Conservation (phyloP, 2,797 vertebrate species). For the Danio aesculapii region DNA sequence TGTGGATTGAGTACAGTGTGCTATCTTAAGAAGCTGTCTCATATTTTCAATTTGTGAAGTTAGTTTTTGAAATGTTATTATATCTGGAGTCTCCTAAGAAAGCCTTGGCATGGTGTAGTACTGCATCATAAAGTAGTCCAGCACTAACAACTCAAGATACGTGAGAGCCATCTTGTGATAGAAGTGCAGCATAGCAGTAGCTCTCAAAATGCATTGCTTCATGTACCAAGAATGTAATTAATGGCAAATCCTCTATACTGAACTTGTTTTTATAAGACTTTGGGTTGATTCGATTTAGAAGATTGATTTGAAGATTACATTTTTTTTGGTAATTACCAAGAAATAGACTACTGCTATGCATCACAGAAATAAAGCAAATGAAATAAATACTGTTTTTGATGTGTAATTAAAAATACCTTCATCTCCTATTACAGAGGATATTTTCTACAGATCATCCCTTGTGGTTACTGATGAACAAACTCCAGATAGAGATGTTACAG, state of each 20-base stretch:
- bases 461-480: conserved; percentile 71
- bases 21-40: background rate
- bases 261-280: background rate
- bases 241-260: background rate
- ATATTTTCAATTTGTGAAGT: conserved; percentile 1
- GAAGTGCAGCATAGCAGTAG: conserved; percentile 76
- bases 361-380: conserved; percentile 53
- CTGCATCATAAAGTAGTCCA: conserved; percentile 43
- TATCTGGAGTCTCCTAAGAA: conserved; percentile 67
- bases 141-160: conserved; percentile 63
- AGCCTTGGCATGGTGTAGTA: conserved; percentile 61
- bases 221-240: background rate
- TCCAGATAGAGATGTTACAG: conserved; percentile 71
- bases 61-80: background rate
- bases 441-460: conserved; percentile 86
- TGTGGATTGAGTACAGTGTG: background rate
- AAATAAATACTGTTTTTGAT: background rate
- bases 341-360: conserved; percentile 71
- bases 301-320: background rate
- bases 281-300: background rate
- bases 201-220: background rate
- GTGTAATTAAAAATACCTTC: conserved; percentile 19
- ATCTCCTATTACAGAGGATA: conserved; percentile 80
- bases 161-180: conserved; percentile 70
- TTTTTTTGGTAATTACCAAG: background rate